These are phyloP conservation scores for Aleiodes leptofemur DNA, from an alignment of 2,888 invertebrate species.

Conservation along the genomic window DNA sequence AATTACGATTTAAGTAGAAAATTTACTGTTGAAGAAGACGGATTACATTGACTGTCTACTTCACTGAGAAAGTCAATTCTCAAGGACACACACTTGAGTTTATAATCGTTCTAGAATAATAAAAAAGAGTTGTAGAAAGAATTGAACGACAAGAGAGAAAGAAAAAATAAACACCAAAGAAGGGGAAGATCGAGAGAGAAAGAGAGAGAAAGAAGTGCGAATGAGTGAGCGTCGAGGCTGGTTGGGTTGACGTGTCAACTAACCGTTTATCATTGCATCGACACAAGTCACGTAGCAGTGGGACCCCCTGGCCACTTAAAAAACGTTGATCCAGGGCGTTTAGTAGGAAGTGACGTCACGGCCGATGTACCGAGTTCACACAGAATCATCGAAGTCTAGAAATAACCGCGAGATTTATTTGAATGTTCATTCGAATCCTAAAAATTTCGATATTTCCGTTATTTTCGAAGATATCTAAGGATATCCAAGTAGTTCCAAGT, in stretches of 20 bases:
- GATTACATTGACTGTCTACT: constrained; percentile 1
- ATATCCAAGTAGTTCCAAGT: too few species aligned
- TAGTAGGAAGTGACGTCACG: constrained; percentile 72
- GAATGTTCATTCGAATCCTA: neutral
- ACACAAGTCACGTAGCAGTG: constrained; percentile 68
- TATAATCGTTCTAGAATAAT: constrained; percentile 48
- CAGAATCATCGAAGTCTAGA: constrained; percentile 42
- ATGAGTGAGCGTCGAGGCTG: constrained; percentile 60
- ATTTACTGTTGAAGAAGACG: constrained; percentile 23
- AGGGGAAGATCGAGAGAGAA: constrained; percentile 41
- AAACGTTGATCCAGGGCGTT: constrained; percentile 58
- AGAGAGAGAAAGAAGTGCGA: constrained; percentile 53
- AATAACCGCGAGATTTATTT: constrained; percentile 16
- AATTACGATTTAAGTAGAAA: constrained; percentile 65
- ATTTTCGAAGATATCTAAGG: too few species aligned
- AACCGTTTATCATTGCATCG: constrained; percentile 71
- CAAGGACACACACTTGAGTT: constrained; percentile 37
- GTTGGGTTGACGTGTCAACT: constrained; percentile 60
- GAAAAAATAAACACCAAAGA: constrained; percentile 48
- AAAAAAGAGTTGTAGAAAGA: constrained; percentile 24
- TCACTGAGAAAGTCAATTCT: constrained; percentile 34
- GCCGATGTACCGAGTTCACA: constrained; percentile 7
- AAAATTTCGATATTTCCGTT: too few species aligned
- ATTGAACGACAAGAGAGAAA: constrained; percentile 53
- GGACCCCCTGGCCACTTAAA: constrained; percentile 59